These are phyloP conservation scores for Dreissena rostriformis DNA, from an alignment of 1,140 invertebrate species.

Conservation along the genomic window DNA sequence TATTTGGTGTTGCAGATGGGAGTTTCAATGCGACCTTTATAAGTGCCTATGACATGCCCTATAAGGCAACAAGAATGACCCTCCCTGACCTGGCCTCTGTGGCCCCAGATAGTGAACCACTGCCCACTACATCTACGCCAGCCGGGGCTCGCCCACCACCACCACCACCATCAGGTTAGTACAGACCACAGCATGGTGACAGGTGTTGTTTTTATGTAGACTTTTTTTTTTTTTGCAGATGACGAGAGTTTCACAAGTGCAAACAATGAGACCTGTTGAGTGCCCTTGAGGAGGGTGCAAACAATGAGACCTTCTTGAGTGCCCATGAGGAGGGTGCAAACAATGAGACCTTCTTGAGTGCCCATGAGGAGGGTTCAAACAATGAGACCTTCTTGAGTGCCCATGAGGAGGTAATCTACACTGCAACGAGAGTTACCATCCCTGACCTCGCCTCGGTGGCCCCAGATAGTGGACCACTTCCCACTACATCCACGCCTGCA, in stretches of 20 bases:
- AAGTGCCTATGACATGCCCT: no score
- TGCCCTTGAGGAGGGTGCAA: no score
- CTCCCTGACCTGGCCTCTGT: conserved; percentile 80
- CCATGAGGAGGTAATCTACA: no score
- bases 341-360: conserved; percentile 92
- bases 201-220: no score
- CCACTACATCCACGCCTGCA: conserved; percentile 60
- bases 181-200: no score
- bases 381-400: conserved; percentile 92
- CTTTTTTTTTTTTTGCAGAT: conserved; percentile 91
- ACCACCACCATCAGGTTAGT: conserved; percentile 17
- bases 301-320: no score
- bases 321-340: no score
- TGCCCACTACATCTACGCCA: conserved; percentile 66
- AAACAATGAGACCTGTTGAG: no score
- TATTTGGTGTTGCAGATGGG: conserved; percentile 92
- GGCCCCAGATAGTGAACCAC: conserved; percentile 66
- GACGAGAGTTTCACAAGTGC: no score
- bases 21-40: conserved; percentile 90
- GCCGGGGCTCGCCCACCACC: conserved; percentile 53
- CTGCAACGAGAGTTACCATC: conserved; percentile 82
- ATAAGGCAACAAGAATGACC: conserved; percentile 85
- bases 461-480: conserved; percentile 70
- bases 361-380: no score
- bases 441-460: conserved; percentile 80